Evolutionary conservation across 92 coral and sea anemone genomes (phyloP).

Genomic region (Zoanthus solanderi): DNA sequence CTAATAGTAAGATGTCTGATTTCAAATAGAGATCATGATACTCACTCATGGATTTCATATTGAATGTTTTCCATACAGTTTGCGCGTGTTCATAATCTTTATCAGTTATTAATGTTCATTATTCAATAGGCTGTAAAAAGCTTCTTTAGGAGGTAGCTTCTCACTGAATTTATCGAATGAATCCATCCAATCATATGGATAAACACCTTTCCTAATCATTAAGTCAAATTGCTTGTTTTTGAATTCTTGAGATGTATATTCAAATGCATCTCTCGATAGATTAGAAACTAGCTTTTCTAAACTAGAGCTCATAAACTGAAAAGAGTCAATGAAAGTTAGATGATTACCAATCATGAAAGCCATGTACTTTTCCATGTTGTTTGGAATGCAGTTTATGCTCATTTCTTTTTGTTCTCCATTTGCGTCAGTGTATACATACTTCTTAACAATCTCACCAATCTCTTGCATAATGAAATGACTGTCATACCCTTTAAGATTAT

Average conservation of each 20-base stretch:
- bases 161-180: constrained; percentile 43
- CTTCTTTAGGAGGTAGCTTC: constrained; percentile 26
- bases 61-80: constrained; percentile 5
- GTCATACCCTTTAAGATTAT: too few species aligned
- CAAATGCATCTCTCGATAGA: neutral
- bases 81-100: constrained; percentile 22
- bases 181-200: constrained; percentile 19
- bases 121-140: constrained; percentile 19
- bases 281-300: constrained; percentile 25
- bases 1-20: too few species aligned
- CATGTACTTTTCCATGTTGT: constrained; percentile 17
- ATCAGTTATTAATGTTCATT: constrained; percentile 4
- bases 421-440: neutral
- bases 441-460: constrained; percentile 28
- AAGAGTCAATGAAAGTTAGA: constrained; percentile 18
- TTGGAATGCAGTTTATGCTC: constrained; percentile 35
- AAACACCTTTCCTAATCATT: too few species aligned
- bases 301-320: constrained; percentile 47
- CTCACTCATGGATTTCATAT: too few species aligned
- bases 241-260: too few species aligned
- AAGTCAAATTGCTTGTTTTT: too few species aligned
- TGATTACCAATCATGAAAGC: constrained; percentile 43
- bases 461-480: neutral
- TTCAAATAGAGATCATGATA: too few species aligned
- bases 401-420: neutral